Percentiles rank a stretch among this genome's conserved stretches.
Conservation (phyloP, 2,797 vertebrate genomes). For the Spatula clypeata region DNA sequence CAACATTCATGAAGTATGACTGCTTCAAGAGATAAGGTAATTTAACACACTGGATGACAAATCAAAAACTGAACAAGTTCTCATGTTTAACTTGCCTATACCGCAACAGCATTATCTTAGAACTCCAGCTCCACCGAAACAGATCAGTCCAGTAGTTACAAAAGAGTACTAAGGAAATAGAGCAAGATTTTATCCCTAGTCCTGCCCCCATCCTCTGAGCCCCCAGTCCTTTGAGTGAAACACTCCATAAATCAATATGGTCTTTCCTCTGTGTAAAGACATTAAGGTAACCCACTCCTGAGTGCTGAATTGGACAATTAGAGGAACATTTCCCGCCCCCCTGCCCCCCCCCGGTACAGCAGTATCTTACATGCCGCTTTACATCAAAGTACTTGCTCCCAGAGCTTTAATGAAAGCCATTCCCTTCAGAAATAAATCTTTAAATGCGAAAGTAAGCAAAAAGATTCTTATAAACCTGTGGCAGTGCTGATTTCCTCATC, state of each 20-base stretch:
- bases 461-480: conserved; percentile 86
- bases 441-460: neutral
- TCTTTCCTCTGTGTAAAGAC: neutral
- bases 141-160: neutral
- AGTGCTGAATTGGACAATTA: neutral
- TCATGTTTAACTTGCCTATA: neutral
- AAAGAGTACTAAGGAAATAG: neutral
- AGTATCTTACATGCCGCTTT: neutral
- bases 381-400: neutral
- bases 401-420: neutral
- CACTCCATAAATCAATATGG: neutral
- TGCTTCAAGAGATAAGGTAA: neutral
- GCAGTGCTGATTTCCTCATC: conserved; percentile 88
- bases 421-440: neutral
- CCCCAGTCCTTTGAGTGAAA: neutral
- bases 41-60: neutral
- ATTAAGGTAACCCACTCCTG: neutral
- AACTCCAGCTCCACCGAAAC: neutral
- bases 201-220: neutral
- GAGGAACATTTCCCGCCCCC: neutral
- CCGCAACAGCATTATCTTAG: fast-evolving
- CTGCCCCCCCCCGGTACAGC: neutral
- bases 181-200: neutral
- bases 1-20: neutral
- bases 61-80: neutral